Base-by-base conservation (phyloP, 1,140 invertebrate species). In the Chelonus insularis region DNA sequence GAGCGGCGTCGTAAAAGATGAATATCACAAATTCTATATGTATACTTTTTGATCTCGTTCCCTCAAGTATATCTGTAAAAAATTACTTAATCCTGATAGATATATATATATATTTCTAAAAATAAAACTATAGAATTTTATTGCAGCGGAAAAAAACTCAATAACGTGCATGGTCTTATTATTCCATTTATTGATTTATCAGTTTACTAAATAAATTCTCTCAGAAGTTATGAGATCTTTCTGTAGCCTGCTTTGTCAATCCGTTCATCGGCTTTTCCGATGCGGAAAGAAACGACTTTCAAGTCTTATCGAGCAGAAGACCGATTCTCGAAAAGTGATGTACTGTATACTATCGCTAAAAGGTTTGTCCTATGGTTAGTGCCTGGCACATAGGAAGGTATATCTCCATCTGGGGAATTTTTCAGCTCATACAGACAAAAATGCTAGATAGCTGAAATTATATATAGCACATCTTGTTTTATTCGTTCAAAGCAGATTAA, bases 1-100 rank as follows among this genome's bases (percentile, higher is more conserved):
- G 69, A 72, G 65, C 61, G 69, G 66, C 68, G 68, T 71, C 70
- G 66, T 71, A 66, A 72, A 71, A 71, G 70, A 72, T 69, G 67
- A 67, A 72, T 72, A 72, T 72, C 67, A 4, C 12, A 14, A 39
- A 39, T 39, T 39, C 37, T 14, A 12, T n/a, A 39, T 14, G 14
- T 39, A 39, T 39, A n/a, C n/a, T n/a, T n/a, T n/a, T n/a, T n/a
- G n/a, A n/a, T n/a, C n/a, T n/a, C n/a, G n/a, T n/a, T n/a, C n/a
- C n/a, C n/a, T n/a, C n/a, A n/a, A n/a, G n/a, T n/a, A n/a, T n/a
- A n/a, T n/a, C n/a, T n/a, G n/a, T n/a, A n/a, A n/a, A n/a, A n/a
- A n/a, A n/a, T n/a, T n/a, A n/a, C n/a, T n/a, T n/a, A n/a, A n/a
- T n/a, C n/a, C n/a, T n/a, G n/a, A n/a, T n/a, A n/a, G n/a, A n/a